phyloP scores from a whole-genome alignment of 1,140 invertebrate genomes.

The Diorhabda sublineata region DNA sequence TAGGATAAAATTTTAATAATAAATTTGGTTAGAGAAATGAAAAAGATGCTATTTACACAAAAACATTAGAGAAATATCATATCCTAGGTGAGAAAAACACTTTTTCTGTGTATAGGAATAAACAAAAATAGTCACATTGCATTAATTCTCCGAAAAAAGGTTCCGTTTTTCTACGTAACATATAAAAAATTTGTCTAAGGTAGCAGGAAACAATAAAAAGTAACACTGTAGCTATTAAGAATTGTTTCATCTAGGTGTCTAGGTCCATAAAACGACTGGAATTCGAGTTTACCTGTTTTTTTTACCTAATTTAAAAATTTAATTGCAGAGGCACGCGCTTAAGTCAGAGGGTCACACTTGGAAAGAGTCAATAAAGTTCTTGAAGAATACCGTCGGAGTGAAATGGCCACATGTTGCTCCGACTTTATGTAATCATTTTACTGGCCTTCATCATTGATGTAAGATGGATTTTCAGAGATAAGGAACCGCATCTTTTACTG shows the following conservation, averaged over 20 bases:
- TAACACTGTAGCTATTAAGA: slow-evolving; percentile 7
- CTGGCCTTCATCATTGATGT: too few species aligned
- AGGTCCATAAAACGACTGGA: slow-evolving; percentile 8
- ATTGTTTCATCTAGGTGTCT: slow-evolving; percentile 1
- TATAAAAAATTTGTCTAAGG: background rate
- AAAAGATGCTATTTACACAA: too few species aligned
- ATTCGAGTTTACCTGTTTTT: background rate
- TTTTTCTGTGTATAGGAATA: too few species aligned
- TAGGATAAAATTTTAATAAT: too few species aligned
- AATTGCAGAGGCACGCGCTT: slow-evolving; percentile 32
- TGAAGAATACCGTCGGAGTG: slow-evolving; percentile 15
- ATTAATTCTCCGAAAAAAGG: too few species aligned
- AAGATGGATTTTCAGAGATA: slow-evolving; percentile 33
- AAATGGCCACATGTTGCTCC: slow-evolving; percentile 30
- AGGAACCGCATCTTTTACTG: slow-evolving; percentile 28
- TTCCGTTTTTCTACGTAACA: too few species aligned
- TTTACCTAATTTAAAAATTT: slow-evolving; percentile 31
- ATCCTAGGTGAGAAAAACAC: too few species aligned
- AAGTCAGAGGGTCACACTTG: slow-evolving; percentile 18
- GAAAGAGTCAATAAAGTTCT: slow-evolving; percentile 26
- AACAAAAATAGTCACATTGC: too few species aligned
- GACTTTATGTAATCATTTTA: slow-evolving; percentile 32
- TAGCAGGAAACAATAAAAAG: slow-evolving; percentile 9
- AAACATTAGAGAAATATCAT: too few species aligned
- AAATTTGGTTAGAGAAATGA: too few species aligned